These are phyloP conservation scores for Nephila pilipes DNA, from an alignment of 1,140 invertebrate species.

Conservation along the genomic window DNA sequence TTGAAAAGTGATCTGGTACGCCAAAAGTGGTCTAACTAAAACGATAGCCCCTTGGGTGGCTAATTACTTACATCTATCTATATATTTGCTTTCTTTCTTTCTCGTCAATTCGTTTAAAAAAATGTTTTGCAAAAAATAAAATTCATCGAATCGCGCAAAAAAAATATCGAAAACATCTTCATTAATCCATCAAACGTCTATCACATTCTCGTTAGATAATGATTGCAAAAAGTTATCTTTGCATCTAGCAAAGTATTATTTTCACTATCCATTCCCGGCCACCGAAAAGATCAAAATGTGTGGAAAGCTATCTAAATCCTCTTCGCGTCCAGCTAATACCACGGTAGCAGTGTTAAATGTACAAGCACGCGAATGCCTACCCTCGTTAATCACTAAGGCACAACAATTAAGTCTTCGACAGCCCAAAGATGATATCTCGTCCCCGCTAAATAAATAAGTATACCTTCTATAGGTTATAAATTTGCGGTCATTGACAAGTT, in stretches of 20 bases:
- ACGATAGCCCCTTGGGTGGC: too few relatives aligned
- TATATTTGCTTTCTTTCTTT: too few relatives aligned
- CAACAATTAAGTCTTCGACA: constrained; percentile 58
- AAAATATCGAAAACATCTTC: too few relatives aligned
- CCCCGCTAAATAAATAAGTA: constrained; percentile 62
- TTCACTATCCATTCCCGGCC: neutral
- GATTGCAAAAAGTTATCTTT: neutral
- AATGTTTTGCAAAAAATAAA: too few relatives aligned
- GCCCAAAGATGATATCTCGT: constrained; percentile 43
- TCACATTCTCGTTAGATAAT: neutral
- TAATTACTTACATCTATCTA: too few relatives aligned
- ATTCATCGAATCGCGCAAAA: too few relatives aligned
- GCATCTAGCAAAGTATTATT: neutral
- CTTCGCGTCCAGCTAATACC: neutral
- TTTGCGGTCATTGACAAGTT: constrained; percentile 52
- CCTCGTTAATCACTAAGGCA: neutral
- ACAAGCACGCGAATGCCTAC: neutral
- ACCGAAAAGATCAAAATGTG: neutral
- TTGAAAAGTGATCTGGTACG: too few relatives aligned
- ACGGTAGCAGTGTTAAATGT: neutral
- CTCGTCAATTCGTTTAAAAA: too few relatives aligned
- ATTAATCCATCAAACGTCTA: too few relatives aligned
- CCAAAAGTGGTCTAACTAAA: too few relatives aligned
- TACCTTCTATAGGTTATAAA: constrained; percentile 12
- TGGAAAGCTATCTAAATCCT: neutral